Percentiles rank a stretch among this genome's conserved stretches.
phyloP scores from a whole-genome alignment of 2,888 invertebrate genomes.

The Bombyx huttoni region DNA sequence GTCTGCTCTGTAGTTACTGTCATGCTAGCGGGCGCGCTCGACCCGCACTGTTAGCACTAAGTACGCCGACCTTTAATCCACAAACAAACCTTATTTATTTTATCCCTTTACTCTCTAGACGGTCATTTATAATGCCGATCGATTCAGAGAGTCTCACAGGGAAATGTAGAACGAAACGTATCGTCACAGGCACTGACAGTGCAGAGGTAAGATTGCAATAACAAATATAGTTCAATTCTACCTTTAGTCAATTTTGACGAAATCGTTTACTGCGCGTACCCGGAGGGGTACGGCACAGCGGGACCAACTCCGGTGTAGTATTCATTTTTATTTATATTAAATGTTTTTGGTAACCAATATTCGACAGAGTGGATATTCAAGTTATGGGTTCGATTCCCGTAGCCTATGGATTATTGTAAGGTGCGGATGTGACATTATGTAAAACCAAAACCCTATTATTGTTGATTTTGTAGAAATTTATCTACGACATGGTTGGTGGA shows the following conservation, averaged over 20 bases:
- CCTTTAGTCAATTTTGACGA: conserved; percentile 16
- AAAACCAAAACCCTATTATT: no score
- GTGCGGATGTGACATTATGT: no score
- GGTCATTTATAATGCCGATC: conserved; percentile 76
- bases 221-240: conserved; percentile 46
- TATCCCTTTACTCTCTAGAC: conserved; percentile 78
- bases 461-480: no score
- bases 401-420: background rate
- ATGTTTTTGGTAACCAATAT: background rate
- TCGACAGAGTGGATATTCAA: background rate
- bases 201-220: conserved; percentile 65
- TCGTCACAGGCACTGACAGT: conserved; percentile 48
- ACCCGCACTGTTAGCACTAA: conserved; percentile 53
- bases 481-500: no score
- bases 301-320: background rate
- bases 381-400: conserved; percentile 5
- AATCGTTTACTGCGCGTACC: background rate
- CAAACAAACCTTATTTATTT: conserved; percentile 73
- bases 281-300: no score
- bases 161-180: conserved; percentile 72
- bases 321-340: background rate
- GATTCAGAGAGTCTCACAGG: conserved; percentile 71
- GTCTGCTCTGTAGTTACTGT: conserved; percentile 64
- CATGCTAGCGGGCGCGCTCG: conserved; percentile 52
- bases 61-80: conserved; percentile 59